Evolutionary conservation across 2,888 invertebrate genomes (phyloP), one percentile per base, ranked within the genome.

Genomic region (Ophion obscuratus): DNA sequence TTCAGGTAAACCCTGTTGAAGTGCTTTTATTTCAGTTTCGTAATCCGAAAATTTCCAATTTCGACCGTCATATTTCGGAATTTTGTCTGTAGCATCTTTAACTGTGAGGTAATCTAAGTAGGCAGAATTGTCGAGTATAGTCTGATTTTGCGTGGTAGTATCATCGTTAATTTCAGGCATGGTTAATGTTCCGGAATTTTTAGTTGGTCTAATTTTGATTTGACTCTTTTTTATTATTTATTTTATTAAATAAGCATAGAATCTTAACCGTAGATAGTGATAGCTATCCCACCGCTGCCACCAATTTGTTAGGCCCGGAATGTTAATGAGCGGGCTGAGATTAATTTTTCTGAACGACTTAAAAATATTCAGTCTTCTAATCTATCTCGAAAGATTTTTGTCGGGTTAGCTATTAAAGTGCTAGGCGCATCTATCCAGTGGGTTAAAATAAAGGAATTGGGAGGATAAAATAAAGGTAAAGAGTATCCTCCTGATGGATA

Each of bases 41-140:
- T 64, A 64, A 10, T 64, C 62, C 0, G 40, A 36, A 17, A 66
- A 66, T 66, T 40, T 66, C 14, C 17, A 66, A 66, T 66, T 17
- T 66, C 10, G 36, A 17, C 40, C 66, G 36, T 66, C 40, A n/a
- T 66, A 66, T 40, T 27, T 36, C 2, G 66, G 40, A 40, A 66
- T 40, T 66, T 66, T 66, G 2, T 66, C 66, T 17, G 40, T 24
- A 2, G 70, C 36, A 14, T 82, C 82, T 64, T 27, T 31, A 3
- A 81, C 57, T 7, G 57, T 7, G 1, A 80, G 31, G 84, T 73
- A 75, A 64, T 66, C 66, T 7, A 66, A n/a, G 36, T 66, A 36
- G 2, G 40, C 66, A 11, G 66, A 66, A n/a, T n/a, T 40, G n/a
- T 66, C 66, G 0, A n/a, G n/a, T 4, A 66, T 31, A 17, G n/a